Conservation (phyloP, 2,113 vertebrate species). For the Meleagris gallopavo region DNA sequence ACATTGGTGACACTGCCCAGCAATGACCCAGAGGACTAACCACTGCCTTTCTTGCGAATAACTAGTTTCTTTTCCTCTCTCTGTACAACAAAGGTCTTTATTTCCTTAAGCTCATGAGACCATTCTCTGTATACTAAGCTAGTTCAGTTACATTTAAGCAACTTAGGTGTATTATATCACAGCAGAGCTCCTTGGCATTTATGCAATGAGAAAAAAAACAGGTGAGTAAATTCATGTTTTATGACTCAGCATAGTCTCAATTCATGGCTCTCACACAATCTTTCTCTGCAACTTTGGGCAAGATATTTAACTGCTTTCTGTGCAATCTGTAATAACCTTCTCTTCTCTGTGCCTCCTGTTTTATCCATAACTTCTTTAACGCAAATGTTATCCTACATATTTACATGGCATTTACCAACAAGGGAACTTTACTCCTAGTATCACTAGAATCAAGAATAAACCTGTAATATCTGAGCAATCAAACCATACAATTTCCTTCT, state of each 20-base stretch:
- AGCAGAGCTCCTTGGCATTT: background rate
- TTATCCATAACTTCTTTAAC: background rate
- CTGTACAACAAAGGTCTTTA: background rate
- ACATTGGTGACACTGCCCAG: background rate
- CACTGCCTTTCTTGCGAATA: background rate
- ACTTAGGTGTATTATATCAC: background rate
- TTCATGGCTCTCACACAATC: background rate
- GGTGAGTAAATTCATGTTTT: constrained; percentile 6
- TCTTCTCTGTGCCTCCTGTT: background rate
- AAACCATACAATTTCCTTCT: background rate
- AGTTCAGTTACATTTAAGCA: background rate
- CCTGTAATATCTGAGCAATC: background rate
- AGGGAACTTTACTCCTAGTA: background rate
- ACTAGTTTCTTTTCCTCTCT: background rate
- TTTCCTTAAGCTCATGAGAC: constrained; percentile 14
- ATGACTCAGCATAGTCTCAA: constrained; percentile 28
- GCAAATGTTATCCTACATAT: background rate
- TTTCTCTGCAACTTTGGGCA: background rate
- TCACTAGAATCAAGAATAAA: background rate
- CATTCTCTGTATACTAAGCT: background rate
- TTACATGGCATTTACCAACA: background rate
- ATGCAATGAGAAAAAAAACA: constrained; percentile 15
- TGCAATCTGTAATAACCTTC: background rate
- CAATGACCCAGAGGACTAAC: background rate
- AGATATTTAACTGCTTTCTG: background rate